phyloP scores from a whole-genome alignment of 2,113 vertebrate genomes.

The Prunella fulvescens region DNA sequence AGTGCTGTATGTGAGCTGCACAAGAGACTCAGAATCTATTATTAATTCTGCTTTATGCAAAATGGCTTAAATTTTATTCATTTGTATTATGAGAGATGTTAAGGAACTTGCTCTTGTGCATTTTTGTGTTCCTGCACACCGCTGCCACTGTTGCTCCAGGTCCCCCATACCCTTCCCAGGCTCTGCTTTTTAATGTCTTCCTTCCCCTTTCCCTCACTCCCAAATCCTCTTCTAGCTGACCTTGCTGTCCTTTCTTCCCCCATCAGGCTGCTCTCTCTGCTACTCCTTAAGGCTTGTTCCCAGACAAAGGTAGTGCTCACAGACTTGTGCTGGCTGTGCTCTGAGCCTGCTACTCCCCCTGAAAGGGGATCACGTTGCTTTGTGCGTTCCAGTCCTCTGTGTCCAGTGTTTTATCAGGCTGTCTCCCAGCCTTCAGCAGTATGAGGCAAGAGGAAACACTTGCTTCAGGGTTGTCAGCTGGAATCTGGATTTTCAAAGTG shows the following conservation, averaged over 20 bases:
- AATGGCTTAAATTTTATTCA: neutral
- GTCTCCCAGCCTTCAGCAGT: neutral
- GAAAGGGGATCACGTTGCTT: neutral
- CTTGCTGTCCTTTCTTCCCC: slow-evolving; percentile 14
- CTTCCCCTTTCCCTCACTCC: neutral
- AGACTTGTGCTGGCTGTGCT: neutral
- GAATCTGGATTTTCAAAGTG: neutral
- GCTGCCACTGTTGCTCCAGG: neutral
- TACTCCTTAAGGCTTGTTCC: neutral
- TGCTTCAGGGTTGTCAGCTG: neutral
- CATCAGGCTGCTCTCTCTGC: slow-evolving; percentile 11
- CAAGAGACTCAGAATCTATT: neutral
- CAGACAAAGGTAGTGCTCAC: neutral
- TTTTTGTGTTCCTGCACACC: neutral
- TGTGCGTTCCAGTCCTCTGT: neutral
- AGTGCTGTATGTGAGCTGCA: neutral
- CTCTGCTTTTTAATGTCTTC: neutral
- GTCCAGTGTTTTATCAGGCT: neutral
- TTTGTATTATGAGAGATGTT: neutral
- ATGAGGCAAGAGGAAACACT: neutral
- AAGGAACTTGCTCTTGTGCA: neutral
- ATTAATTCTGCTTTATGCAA: neutral
- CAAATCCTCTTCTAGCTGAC: slow-evolving; percentile 7
- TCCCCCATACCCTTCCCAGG: neutral
- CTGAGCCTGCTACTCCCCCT: neutral